phyloP scores from a whole-genome alignment of 2,113 vertebrate genomes.

The Bos indicus region DNA sequence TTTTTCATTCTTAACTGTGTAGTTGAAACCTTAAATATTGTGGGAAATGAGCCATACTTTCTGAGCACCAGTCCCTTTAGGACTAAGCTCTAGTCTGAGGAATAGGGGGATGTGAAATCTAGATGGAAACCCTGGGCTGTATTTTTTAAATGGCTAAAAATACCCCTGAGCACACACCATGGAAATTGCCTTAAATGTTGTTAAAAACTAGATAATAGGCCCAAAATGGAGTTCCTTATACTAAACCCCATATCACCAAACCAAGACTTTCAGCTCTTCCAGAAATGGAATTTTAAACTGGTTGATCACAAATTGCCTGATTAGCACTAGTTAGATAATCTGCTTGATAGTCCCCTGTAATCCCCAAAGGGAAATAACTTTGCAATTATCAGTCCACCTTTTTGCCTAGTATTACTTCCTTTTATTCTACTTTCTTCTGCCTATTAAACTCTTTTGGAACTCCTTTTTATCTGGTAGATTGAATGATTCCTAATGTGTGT shows the following conservation, averaged over 20 bases:
- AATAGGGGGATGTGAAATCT: slow-evolving; percentile 24
- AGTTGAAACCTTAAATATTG: slow-evolving; percentile 63
- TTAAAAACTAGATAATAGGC: not conserved
- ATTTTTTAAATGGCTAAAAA: not conserved
- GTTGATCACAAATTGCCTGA: not conserved
- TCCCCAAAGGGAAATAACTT: not conserved
- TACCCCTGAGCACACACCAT: not conserved
- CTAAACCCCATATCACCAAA: not conserved
- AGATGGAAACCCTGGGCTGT: not conserved
- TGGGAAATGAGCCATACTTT: slow-evolving; percentile 59
- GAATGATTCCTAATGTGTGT: too few relatives aligned
- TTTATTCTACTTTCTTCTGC: not conserved
- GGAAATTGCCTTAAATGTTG: not conserved
- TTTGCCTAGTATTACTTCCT: not conserved
- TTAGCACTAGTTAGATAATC: not conserved
- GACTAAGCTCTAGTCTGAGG: not conserved
- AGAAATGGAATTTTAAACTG: not conserved
- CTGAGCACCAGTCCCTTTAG: not conserved
- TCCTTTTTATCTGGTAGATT: not conserved
- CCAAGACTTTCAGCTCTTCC: not conserved
- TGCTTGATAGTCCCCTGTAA: not conserved
- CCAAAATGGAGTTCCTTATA: not conserved
- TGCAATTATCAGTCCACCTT: not conserved
- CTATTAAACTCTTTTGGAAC: not conserved
- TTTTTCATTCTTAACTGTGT: slow-evolving; percentile 68